Conservation (phyloP, 2,113 vertebrate species). For the Alaudala cheleensis region DNA sequence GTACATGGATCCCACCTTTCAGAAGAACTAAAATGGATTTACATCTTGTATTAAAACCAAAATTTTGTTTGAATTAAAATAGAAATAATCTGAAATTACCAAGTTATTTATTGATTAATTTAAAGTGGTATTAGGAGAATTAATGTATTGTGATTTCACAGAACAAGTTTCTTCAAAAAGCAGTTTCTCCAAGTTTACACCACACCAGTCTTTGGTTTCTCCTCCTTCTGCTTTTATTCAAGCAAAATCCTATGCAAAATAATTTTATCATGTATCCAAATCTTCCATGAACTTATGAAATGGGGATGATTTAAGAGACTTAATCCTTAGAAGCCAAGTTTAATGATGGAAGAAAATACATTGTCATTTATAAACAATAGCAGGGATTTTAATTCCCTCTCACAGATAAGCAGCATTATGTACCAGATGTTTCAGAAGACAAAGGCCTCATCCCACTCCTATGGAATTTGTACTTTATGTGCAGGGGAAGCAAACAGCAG, state of each 20-base stretch:
- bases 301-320: background rate
- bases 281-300: background rate
- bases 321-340: background rate
- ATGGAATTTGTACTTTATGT: background rate
- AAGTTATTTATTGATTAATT: background rate
- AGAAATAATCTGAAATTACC: background rate
- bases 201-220: background rate
- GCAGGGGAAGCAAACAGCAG: background rate
- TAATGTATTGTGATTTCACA: background rate
- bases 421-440: background rate
- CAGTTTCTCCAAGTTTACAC: background rate
- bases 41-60: background rate
- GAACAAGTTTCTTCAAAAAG: background rate
- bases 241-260: background rate
- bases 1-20: background rate
- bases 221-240: background rate
- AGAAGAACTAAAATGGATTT: background rate
- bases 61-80: background rate
- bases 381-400: background rate
- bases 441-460: background rate
- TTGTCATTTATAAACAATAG: background rate
- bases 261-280: background rate
- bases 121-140: background rate
- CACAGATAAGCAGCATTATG: background rate
- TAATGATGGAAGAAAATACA: background rate